Percentiles rank a stretch among this genome's conserved stretches.
These are phyloP conservation scores for Endomychus coccineus DNA, from an alignment of 2,888 invertebrate species.

Conservation along the genomic window DNA sequence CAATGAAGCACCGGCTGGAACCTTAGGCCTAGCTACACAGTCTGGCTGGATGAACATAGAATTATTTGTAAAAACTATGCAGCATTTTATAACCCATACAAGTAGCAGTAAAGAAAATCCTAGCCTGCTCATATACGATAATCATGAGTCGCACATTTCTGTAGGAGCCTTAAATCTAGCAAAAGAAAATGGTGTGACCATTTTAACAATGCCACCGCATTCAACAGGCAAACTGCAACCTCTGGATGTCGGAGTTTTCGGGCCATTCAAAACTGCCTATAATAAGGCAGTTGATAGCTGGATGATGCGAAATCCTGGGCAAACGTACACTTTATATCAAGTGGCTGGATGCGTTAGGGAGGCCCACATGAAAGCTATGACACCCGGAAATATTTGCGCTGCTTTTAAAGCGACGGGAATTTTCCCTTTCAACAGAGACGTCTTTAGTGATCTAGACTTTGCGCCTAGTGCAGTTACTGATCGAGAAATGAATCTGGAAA, in stretches of 20 bases:
- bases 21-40: constrained; percentile 4
- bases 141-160: constrained; percentile 20
- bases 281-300: constrained; percentile 27
- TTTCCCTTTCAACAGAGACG: constrained; percentile 30
- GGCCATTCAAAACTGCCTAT: constrained; percentile 16
- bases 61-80: constrained; percentile 9
- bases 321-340: constrained; percentile 39
- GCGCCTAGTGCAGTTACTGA: constrained; percentile 27
- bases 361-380: constrained; percentile 33
- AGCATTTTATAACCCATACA: constrained; percentile 5
- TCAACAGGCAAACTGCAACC: constrained; percentile 17
- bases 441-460: constrained; percentile 33
- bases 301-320: constrained; percentile 37
- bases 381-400: constrained; percentile 32
- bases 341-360: constrained; percentile 33
- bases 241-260: constrained; percentile 16
- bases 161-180: constrained; percentile 18
- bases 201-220: constrained; percentile 20
- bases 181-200: constrained; percentile 17
- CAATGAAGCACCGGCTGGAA: constrained; percentile 3
- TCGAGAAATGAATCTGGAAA: constrained; percentile 13
- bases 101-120: constrained; percentile 7
- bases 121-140: constrained; percentile 13
- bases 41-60: constrained; percentile 9
- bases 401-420: constrained; percentile 35